These are phyloP conservation scores for Mirza zaza DNA, from an alignment of 2,113 vertebrate species.

Conservation along the genomic window DNA sequence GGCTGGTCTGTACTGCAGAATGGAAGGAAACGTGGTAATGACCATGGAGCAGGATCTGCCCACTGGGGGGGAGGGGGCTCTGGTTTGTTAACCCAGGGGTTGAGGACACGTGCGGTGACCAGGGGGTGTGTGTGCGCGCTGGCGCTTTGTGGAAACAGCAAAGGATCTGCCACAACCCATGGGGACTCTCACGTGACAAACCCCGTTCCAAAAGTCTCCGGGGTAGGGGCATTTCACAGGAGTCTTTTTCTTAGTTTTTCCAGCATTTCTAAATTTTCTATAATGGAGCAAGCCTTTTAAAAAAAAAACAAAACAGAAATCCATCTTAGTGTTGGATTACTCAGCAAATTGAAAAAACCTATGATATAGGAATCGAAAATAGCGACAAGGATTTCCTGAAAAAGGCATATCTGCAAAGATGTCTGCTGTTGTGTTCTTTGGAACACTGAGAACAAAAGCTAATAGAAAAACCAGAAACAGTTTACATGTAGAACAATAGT, in stretches of 20 bases:
- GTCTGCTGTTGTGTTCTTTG: neutral
- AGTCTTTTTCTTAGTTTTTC: neutral
- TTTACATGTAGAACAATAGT: neutral
- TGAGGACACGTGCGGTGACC: neutral
- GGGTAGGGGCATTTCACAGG: neutral
- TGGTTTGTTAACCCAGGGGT: neutral
- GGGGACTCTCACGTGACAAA: accelerated
- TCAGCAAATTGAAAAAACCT: too few relatives aligned
- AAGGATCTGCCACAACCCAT: accelerated
- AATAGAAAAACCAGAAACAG: neutral
- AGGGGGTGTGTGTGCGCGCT: neutral
- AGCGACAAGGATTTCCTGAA: too few relatives aligned
- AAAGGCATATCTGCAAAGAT: neutral
- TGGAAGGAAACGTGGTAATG: neutral
- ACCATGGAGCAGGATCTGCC: accelerated
- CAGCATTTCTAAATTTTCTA: neutral
- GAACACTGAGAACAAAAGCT: neutral
- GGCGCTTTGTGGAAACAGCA: neutral
- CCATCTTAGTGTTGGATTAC: neutral
- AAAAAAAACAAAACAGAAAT: neutral
- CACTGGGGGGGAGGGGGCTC: accelerated
- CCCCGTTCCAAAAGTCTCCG: accelerated
- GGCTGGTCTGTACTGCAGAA: neutral
- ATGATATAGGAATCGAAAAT: too few relatives aligned
- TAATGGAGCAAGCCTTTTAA: neutral